Conservation (phyloP, 2,113 vertebrate genomes). For the Oncorhynchus masou region DNA sequence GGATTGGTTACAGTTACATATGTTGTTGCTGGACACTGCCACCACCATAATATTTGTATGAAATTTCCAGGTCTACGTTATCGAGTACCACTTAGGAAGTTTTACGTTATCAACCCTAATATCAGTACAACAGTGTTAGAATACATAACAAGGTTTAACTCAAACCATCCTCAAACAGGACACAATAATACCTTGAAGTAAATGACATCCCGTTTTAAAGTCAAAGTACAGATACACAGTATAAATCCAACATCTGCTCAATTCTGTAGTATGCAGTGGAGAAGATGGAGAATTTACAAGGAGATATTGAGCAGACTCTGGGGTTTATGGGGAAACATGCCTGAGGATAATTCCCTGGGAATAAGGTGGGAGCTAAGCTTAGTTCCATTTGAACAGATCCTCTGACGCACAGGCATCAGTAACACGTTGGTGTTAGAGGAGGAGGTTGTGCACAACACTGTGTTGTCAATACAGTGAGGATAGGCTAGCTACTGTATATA, state of each 20-base stretch:
- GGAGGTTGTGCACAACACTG: conserved; percentile 5
- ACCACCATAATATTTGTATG: background rate
- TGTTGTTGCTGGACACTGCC: background rate
- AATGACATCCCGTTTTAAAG: background rate
- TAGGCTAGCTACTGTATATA: conserved; percentile 4
- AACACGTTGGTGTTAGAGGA: conserved; percentile 17
- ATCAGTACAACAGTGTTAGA: background rate
- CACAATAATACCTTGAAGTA: conserved; percentile 21
- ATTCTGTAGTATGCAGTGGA: background rate
- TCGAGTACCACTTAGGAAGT: too few species aligned
- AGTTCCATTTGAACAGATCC: conserved; percentile 36
- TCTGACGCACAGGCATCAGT: conserved; percentile 14
- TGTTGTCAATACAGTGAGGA: background rate
- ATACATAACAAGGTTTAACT: background rate
- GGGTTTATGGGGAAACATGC: conserved; percentile 27
- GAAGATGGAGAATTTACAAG: conserved; percentile 36
- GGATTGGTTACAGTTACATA: background rate
- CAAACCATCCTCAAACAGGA: background rate
- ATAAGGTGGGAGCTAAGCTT: conserved; percentile 24
- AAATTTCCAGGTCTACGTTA: background rate
- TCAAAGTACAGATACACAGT: conserved; percentile 12
- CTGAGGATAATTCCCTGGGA: conserved; percentile 34
- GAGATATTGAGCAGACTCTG: conserved; percentile 18
- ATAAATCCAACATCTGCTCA: conserved; percentile 8
- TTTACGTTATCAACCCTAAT: background rate